A percentile compares a stretch with the other conserved stretches of the same genome.
Conservation (phyloP, 2,888 invertebrate genomes). For the Helleia helle region DNA sequence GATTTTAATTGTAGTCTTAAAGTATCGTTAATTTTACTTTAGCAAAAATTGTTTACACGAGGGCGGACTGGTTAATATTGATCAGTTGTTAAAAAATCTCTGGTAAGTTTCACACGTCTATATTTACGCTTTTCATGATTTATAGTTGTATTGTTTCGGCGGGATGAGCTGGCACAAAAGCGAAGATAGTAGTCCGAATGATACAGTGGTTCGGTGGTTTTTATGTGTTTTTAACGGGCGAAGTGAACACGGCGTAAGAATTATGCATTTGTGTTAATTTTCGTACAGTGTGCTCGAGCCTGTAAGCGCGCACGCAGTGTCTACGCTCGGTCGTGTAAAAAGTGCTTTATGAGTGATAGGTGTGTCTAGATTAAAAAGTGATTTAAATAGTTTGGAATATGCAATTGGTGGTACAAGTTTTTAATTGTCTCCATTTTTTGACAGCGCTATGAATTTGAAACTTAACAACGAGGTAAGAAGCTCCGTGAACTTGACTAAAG, state of each 20-base stretch:
- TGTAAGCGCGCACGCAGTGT: constrained; percentile 41
- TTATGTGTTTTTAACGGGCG: constrained; percentile 50
- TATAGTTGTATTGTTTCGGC: constrained; percentile 54
- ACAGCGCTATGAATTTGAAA: constrained; percentile 53
- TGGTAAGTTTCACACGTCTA: constrained; percentile 50
- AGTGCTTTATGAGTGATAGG: constrained; percentile 37
- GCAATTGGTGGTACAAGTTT: background rate
- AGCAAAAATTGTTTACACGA: constrained; percentile 44
- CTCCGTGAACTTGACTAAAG: constrained; percentile 32
- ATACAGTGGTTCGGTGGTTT: constrained; percentile 31
- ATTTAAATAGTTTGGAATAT: constrained; percentile 1
- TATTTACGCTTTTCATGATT: constrained; percentile 56
- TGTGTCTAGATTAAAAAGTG: constrained; percentile 28
- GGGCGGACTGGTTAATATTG: constrained; percentile 39
- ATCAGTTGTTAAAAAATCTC: constrained; percentile 47
- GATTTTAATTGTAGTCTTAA: constrained; percentile 24
- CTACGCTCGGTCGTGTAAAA: constrained; percentile 8
- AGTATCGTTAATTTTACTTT: constrained; percentile 35
- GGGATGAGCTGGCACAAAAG: constrained; percentile 15
- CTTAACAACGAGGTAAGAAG: constrained; percentile 53
- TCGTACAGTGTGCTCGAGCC: constrained; percentile 45
- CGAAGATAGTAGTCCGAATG: constrained; percentile 23
- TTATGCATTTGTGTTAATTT: constrained; percentile 46
- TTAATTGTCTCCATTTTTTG: constrained; percentile 27
- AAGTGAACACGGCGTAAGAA: constrained; percentile 45